Evolutionary conservation across 2,113 vertebrate species (phyloP).

Genomic region (Rhizomys pruinosus): DNA sequence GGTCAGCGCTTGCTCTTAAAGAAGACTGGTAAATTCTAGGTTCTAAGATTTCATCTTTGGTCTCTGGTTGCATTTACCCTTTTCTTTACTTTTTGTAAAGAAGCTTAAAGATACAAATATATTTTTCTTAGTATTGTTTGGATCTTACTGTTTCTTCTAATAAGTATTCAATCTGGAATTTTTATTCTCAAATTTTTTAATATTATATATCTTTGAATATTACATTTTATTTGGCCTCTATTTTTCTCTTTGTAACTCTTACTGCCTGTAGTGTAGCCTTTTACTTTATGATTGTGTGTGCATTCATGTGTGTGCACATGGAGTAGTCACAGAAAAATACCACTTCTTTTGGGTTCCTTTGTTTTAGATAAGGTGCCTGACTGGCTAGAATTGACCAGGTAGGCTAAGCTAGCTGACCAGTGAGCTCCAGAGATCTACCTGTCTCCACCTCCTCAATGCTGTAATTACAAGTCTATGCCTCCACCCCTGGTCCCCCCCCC

Average conservation of each 20-base stretch:
- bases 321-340: background rate
- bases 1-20: background rate
- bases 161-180: background rate
- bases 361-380: background rate
- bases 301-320: background rate
- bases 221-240: background rate
- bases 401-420: background rate
- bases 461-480: background rate
- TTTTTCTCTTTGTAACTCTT: background rate
- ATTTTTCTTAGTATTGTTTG: background rate
- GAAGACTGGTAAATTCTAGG: conserved; percentile 19
- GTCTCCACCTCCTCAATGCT: background rate
- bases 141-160: conserved; percentile 12
- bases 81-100: background rate
- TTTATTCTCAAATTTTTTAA: background rate
- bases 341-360: background rate
- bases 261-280: background rate
- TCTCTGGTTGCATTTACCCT: background rate
- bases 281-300: background rate
- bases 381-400: background rate
- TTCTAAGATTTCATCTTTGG: background rate
- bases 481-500: background rate
- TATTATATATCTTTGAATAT: background rate
- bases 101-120: background rate
- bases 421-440: background rate